Conservation (phyloP, 2,113 vertebrate genomes). For the Cottus gobio region DNA sequence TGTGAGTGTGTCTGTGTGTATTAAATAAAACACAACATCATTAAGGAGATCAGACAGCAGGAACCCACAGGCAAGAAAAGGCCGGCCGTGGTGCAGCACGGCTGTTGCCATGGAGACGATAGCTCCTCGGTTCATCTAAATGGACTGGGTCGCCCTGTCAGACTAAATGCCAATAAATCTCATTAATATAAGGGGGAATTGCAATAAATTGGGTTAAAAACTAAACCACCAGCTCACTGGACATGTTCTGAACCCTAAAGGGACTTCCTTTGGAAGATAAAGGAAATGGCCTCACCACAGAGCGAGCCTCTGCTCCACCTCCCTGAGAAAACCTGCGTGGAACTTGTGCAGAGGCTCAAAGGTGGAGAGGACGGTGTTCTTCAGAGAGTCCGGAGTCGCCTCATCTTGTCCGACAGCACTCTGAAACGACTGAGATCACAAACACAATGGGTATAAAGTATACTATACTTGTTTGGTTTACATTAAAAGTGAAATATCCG, state of each 20-base stretch:
- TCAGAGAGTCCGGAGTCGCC: conserved; percentile 89
- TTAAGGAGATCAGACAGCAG: conserved; percentile 70
- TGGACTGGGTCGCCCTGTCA: conserved; percentile 34
- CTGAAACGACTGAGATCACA: conserved; percentile 89
- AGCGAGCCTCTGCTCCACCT: conserved; percentile 95
- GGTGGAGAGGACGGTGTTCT: conserved; percentile 88
- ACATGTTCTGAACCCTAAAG: not conserved
- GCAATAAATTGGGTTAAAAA: conserved; percentile 24
- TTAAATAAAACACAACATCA: conserved; percentile 58
- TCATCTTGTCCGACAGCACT: conserved; percentile 89
- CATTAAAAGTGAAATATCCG: not conserved
- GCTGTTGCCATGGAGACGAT: conserved; percentile 74
- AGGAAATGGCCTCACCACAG: conserved; percentile 88
- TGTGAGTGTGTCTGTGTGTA: conserved; percentile 24
- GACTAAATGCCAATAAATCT: conserved; percentile 51
- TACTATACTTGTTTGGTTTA: not conserved
- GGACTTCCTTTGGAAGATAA: conserved; percentile 2
- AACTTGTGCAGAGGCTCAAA: conserved; percentile 96
- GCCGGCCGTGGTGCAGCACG: conserved; percentile 45
- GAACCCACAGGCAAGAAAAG: conserved; percentile 63
- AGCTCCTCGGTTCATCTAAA: conserved; percentile 61
- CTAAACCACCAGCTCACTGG: not conserved
- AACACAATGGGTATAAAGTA: not conserved
- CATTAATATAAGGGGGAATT: conserved; percentile 14
- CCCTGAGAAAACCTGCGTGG: conserved; percentile 95